A percentile compares a stretch with the other conserved stretches of the same genome.
Evolutionary conservation across 1,140 invertebrate species (phyloP).

Genomic region (Cyclina sinensis): DNA sequence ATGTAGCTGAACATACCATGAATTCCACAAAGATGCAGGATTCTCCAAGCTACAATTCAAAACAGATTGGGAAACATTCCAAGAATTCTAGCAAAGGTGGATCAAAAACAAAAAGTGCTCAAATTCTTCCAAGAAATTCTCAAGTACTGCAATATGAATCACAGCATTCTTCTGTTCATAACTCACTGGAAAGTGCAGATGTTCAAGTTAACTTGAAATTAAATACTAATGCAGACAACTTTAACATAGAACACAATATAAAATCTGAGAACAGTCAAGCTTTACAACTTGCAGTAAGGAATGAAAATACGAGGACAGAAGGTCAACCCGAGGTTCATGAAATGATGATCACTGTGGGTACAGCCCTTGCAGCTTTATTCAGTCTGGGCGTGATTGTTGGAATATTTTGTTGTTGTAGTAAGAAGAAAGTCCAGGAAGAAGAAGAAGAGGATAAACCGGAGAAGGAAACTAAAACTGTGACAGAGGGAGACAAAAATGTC

Average conservation of each 20-base stretch:
- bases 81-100: slow-evolving; percentile 1
- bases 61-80: slow-evolving; percentile 29
- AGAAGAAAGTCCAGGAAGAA: slow-evolving; percentile 18
- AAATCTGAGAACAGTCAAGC: neutral
- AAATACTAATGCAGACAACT: neutral
- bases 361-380: slow-evolving; percentile 27
- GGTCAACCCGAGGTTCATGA: neutral
- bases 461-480: neutral
- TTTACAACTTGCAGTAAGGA: slow-evolving; percentile 38
- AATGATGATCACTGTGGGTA: slow-evolving; percentile 10
- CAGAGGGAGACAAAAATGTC: slow-evolving; percentile 7
- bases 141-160: slow-evolving; percentile 15
- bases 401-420: slow-evolving; percentile 60
- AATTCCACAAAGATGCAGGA: slow-evolving; percentile 13
- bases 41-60: neutral
- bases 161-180: neutral
- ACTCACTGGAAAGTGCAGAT: neutral
- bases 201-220: neutral
- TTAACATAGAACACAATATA: neutral
- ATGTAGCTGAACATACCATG: neutral
- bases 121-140: slow-evolving; percentile 23
- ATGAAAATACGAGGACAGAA: neutral
- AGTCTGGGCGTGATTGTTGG: slow-evolving; percentile 53
- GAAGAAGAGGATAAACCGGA: neutral
- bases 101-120: slow-evolving; percentile 12